Conservation (phyloP, 2,797 vertebrate genomes). For the Cyclopterus lumpus region DNA sequence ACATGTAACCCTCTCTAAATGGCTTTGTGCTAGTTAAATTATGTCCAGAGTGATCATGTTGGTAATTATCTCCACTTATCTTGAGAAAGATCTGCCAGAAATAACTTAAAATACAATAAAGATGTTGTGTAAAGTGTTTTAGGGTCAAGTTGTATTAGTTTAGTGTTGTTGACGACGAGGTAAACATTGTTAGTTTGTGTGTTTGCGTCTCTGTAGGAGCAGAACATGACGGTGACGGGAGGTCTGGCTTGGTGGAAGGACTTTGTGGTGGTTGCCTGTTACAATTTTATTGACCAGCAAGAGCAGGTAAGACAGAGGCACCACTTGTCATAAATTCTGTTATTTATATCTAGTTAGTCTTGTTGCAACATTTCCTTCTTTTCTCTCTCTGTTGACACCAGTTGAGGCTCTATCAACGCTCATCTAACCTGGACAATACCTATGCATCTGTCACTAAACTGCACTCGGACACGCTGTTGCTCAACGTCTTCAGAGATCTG, state of each 20-base stretch:
- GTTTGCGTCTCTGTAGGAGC: slow-evolving; percentile 84
- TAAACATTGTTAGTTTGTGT: background rate
- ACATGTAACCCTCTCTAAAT: background rate
- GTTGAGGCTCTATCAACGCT: slow-evolving; percentile 92
- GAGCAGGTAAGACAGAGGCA: slow-evolving; percentile 88
- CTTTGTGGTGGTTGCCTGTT: slow-evolving; percentile 96
- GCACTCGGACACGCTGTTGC: slow-evolving; percentile 91
- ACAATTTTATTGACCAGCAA: slow-evolving; percentile 94
- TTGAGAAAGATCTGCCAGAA: background rate
- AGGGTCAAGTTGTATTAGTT: background rate
- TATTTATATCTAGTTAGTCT: background rate
- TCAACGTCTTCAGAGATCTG: slow-evolving; percentile 96
- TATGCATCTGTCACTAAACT: slow-evolving; percentile 95
- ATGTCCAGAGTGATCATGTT: background rate
- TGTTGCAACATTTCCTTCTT: rapidly evolving
- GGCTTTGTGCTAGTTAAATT: background rate
- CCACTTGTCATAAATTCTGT: background rate
- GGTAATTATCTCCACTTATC: background rate
- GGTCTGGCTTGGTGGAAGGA: slow-evolving; percentile 98
- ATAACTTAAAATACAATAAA: background rate
- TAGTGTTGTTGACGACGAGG: background rate
- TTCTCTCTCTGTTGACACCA: slow-evolving; percentile 1
- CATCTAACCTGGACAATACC: slow-evolving; percentile 95
- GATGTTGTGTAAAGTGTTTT: background rate
- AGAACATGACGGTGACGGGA: slow-evolving; percentile 97